Evolutionary conservation across 2,797 vertebrate species (phyloP), one percentile per base, ranked within the genome.

Genomic region (Carcharodon carcharias): DNA sequence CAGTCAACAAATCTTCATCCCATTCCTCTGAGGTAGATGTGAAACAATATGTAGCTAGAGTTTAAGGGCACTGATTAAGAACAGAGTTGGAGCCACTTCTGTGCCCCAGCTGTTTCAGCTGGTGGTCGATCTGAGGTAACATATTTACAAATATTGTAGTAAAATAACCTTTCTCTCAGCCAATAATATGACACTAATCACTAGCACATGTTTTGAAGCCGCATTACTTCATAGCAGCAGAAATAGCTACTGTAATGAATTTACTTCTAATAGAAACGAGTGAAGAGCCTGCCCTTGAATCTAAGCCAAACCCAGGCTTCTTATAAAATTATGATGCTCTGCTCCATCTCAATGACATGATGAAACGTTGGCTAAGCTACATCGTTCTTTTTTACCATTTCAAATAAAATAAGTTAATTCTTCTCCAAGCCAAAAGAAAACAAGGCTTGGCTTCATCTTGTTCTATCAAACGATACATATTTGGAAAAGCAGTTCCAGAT

Each of bases 321-420:
- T 67, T 45, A 45, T 45, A 67, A 58, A 93, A 67, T 93, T 45
- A 45, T 93, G 91, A 65, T 67, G 63, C n/a, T 45, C 91, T 93
- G 91, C 65, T 93, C 91, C 91, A 93, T n/a, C 63, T 93, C 69
- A 95, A 35, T 95, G 69, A 95, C 67, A 56, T 77, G 50, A 77
- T 73, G 69, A 73, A 95, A 21, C 12, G 14, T n/a, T 95, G 50
- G 94, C 94, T 58, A n/a, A 95, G 50, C 16, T 77, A 50, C 69
- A 95, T 58, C 69, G 4, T 95, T 95, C 50, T 77, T 50, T 77
- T 58, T 95, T 95, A 77, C 69, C 94, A 95, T 71, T 77, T 35
- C 67, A 95, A 56, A 77, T 35, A n/a, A 69, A 95, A 6, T 71
- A 73, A 58, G 71, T 77, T 58, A 54, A 77, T 71, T 77, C 69